Percentiles rank a stretch among this genome's conserved stretches.
Evolutionary conservation across 2,888 invertebrate genomes (phyloP).

Genomic region (Clepsis dumicolana): DNA sequence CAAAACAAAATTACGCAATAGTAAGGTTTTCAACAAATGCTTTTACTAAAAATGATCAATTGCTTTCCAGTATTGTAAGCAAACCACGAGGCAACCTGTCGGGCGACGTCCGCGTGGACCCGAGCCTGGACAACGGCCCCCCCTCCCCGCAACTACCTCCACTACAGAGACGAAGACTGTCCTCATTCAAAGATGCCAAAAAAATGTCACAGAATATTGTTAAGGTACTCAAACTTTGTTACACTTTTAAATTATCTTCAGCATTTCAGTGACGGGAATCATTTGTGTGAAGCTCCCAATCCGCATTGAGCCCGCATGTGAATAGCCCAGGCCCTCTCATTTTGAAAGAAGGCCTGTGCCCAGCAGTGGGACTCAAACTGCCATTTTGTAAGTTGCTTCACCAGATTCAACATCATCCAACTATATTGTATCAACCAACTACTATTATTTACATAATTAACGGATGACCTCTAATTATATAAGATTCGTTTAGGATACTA

Average conservation of each 20-base stretch:
- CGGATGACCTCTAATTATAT: too few species aligned
- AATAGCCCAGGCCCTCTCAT: too few species aligned
- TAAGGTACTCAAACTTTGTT: slow-evolving; percentile 63
- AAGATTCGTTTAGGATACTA: too few species aligned
- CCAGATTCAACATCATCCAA: too few species aligned
- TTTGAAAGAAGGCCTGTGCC: too few species aligned
- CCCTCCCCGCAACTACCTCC: slow-evolving; percentile 78
- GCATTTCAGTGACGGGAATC: too few species aligned
- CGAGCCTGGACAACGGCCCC: slow-evolving; percentile 69
- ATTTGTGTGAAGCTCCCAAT: too few species aligned
- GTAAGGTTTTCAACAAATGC: not conserved
- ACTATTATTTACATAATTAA: too few species aligned
- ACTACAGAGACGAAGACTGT: slow-evolving; percentile 80
- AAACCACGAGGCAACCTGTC: slow-evolving; percentile 67
- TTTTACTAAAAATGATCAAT: not conserved
- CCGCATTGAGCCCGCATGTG: too few species aligned
- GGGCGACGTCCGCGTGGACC: slow-evolving; percentile 62
- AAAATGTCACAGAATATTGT: slow-evolving; percentile 68
- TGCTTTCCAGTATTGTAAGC: slow-evolving; percentile 69
- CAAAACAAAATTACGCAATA: not conserved
- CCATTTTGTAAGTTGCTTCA: too few species aligned
- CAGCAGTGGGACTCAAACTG: too few species aligned
- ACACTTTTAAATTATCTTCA: slow-evolving; percentile 5
- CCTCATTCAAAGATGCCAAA: slow-evolving; percentile 82
- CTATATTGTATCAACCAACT: too few species aligned